These are phyloP conservation scores for Egretta garzetta DNA, from an alignment of 2,113 vertebrate genomes.

Conservation along the genomic window DNA sequence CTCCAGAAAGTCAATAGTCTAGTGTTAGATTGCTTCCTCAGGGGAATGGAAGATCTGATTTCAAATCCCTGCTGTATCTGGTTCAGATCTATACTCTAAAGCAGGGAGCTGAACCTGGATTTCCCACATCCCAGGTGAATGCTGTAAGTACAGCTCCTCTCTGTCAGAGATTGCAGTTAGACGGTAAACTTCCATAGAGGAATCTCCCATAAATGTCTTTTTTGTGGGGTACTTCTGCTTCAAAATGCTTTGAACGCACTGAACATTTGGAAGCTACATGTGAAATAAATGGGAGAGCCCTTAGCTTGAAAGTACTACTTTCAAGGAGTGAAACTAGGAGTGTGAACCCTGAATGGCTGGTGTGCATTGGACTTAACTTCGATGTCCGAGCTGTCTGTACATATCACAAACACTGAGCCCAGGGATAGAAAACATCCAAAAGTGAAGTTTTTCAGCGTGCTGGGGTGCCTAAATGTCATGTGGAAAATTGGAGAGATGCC, in stretches of 20 bases:
- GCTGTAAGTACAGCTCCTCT: not conserved
- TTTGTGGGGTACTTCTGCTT: not conserved
- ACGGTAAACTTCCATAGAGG: not conserved
- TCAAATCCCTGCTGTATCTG: constrained; percentile 49
- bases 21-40: constrained; percentile 19
- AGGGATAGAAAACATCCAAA: not conserved
- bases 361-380: not conserved
- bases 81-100: not conserved
- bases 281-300: not conserved
- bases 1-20: constrained; percentile 38
- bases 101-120: not conserved
- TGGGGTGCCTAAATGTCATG: not conserved
- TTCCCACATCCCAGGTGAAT: not conserved
- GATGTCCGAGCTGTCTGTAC: not conserved
- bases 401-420: not conserved
- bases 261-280: not conserved
- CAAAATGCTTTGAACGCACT: not conserved
- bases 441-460: not conserved
- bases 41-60: constrained; percentile 20
- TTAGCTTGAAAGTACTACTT: not conserved
- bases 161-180: not conserved
- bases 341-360: not conserved
- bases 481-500: not conserved
- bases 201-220: not conserved
- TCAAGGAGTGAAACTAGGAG: not conserved